Evolutionary conservation across 2,797 vertebrate species (phyloP).

Genomic region (Gymnodraco acuticeps): DNA sequence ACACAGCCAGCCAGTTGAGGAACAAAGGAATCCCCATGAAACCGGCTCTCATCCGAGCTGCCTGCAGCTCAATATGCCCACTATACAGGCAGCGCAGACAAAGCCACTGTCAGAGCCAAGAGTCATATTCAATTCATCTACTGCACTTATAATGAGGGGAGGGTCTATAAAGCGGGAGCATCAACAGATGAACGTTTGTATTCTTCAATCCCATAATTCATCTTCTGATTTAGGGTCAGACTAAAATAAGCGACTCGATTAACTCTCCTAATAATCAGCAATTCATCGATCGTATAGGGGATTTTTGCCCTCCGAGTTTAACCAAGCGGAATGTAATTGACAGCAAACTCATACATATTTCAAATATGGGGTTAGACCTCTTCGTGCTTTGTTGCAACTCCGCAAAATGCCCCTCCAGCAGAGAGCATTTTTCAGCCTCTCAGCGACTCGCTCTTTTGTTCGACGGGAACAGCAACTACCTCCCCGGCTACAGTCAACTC

Average conservation of each 20-base stretch:
- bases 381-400: slow-evolving; percentile 72
- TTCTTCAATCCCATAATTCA: neutral
- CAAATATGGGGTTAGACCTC: neutral
- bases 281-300: neutral
- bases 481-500: neutral
- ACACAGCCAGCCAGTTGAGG: slow-evolving; percentile 28
- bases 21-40: slow-evolving; percentile 85
- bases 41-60: slow-evolving; percentile 46
- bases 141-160: neutral
- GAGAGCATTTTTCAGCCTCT: slow-evolving; percentile 76
- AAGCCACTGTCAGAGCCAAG: neutral
- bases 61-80: slow-evolving; percentile 28
- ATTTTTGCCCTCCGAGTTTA: no score
- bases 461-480: slow-evolving; percentile 35
- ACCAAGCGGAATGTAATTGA: neutral
- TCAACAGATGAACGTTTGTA: neutral
- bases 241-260: no score
- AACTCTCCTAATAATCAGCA: neutral
- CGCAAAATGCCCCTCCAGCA: slow-evolving; percentile 73
- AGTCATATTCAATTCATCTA: accelerated
- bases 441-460: slow-evolving; percentile 80
- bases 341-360: neutral
- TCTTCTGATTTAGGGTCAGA: neutral
- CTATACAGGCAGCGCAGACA: neutral
- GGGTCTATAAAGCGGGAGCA: neutral